A percentile compares a stretch with the other conserved stretches of the same genome.
phyloP scores from a whole-genome alignment of 2,888 invertebrate species.

The Drosophila planitibia region DNA sequence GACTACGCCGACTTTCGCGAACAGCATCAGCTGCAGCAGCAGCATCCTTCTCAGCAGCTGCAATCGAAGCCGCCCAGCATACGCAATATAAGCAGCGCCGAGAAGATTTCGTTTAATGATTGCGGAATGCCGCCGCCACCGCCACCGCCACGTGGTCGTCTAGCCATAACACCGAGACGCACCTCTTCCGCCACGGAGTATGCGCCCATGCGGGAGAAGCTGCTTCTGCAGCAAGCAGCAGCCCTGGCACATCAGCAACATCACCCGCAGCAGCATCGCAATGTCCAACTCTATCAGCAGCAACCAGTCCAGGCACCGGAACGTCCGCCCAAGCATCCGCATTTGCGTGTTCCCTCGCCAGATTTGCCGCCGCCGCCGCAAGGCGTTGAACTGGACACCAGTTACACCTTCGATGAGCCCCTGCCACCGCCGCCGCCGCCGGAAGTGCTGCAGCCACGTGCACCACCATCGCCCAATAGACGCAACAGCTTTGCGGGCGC shows the following conservation, averaged over 20 bases:
- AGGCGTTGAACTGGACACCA: slow-evolving; percentile 77
- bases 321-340: slow-evolving; percentile 91
- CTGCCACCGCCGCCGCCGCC: slow-evolving; percentile 85
- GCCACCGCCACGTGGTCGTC: slow-evolving; percentile 83
- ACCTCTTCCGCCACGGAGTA: slow-evolving; percentile 90
- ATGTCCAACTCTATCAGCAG: slow-evolving; percentile 66
- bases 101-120: slow-evolving; percentile 85
- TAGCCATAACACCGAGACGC: slow-evolving; percentile 82
- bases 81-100: slow-evolving; percentile 82
- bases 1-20: slow-evolving; percentile 87
- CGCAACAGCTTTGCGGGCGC: slow-evolving; percentile 85
- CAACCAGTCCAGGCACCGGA: slow-evolving; percentile 86
- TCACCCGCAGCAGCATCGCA: slow-evolving; percentile 82
- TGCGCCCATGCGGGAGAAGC: slow-evolving; percentile 85
- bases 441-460: slow-evolving; percentile 82
- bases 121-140: slow-evolving; percentile 86
- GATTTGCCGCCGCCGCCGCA: slow-evolving; percentile 85
- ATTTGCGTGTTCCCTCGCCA: slow-evolving; percentile 86
- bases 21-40: slow-evolving; percentile 75
- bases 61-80: slow-evolving; percentile 76
- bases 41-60: slow-evolving; percentile 67
- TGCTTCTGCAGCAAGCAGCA: slow-evolving; percentile 82
- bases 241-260: slow-evolving; percentile 83
- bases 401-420: slow-evolving; percentile 84
- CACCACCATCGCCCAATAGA: slow-evolving; percentile 83